phyloP scores from a whole-genome alignment of 2,797 vertebrate species.

The Tadarida brasiliensis region DNA sequence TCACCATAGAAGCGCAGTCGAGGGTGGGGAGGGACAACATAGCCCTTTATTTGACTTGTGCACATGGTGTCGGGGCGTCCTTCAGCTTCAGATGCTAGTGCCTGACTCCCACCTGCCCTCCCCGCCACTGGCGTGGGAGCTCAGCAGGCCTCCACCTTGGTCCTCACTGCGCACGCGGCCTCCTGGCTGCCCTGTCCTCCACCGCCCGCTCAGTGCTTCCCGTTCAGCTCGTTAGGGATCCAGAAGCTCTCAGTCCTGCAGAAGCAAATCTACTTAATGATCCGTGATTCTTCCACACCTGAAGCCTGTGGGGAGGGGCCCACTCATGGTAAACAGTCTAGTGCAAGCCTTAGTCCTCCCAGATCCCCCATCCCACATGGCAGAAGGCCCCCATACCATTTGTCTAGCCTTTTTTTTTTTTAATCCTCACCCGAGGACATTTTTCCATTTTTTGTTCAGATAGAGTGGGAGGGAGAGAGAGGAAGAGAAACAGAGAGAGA shows the following conservation, averaged over 20 bases:
- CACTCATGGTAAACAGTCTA: accelerated
- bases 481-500: no score
- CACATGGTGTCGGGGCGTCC: accelerated
- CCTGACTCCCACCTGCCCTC: not conserved
- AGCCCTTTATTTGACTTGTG: not conserved
- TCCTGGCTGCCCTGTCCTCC: not conserved
- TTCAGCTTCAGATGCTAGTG: no score
- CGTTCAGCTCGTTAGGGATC: not conserved
- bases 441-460: no score
- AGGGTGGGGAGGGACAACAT: not conserved
- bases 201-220: accelerated
- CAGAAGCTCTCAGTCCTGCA: not conserved
- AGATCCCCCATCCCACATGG: not conserved
- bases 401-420: not conserved
- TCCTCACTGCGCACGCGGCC: accelerated
- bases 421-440: no score
- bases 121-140: accelerated
- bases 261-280: accelerated
- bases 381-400: not conserved
- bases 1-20: accelerated
- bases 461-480: no score
- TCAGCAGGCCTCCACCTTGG: not conserved
- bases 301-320: not conserved
- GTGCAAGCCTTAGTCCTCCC: not conserved
- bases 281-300: not conserved